Conservation (phyloP, 1,140 invertebrate species). For the Sminthurides bifidus region DNA sequence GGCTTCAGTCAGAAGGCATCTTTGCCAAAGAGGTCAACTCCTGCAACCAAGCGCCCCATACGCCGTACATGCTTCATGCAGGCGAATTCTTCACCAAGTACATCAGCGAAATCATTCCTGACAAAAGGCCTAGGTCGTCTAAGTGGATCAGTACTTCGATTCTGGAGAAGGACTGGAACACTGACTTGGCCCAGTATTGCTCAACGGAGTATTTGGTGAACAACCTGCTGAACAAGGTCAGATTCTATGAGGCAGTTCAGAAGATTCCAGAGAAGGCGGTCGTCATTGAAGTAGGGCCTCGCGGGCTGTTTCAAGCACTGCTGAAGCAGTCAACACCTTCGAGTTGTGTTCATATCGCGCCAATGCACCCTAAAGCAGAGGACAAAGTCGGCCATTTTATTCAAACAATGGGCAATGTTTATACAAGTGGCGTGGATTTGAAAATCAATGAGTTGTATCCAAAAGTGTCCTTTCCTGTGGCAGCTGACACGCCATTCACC, state of each 20-base stretch:
- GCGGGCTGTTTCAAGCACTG: slow-evolving; percentile 76
- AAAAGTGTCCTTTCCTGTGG: slow-evolving; percentile 64
- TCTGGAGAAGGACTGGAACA: slow-evolving; percentile 70
- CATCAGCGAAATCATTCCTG: slow-evolving; percentile 42
- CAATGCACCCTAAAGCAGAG: slow-evolving; percentile 56
- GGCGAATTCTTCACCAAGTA: slow-evolving; percentile 62
- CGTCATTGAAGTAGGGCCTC: slow-evolving; percentile 84
- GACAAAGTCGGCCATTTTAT: slow-evolving; percentile 60
- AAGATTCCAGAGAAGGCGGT: slow-evolving; percentile 78
- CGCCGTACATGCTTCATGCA: slow-evolving; percentile 41
- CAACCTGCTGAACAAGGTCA: slow-evolving; percentile 70
- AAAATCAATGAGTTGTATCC: slow-evolving; percentile 60
- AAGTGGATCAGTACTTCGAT: slow-evolving; percentile 89
- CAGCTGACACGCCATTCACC: slow-evolving; percentile 74
- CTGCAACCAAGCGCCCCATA: slow-evolving; percentile 86
- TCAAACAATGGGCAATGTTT: slow-evolving; percentile 66
- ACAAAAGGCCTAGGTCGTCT: slow-evolving; percentile 59
- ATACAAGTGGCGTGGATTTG: slow-evolving; percentile 63
- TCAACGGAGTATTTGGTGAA: slow-evolving; percentile 91
- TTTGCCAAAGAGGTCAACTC: slow-evolving; percentile 84
- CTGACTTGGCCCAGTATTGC: slow-evolving; percentile 61
- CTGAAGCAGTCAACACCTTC: slow-evolving; percentile 57
- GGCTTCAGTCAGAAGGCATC: slow-evolving; percentile 62
- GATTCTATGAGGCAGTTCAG: slow-evolving; percentile 52
- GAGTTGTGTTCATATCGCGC: slow-evolving; percentile 41